Evolutionary conservation across 2,888 invertebrate genomes (phyloP), one percentile per base, ranked within the genome.

Genomic region (Rotaria magnacalcarata): DNA sequence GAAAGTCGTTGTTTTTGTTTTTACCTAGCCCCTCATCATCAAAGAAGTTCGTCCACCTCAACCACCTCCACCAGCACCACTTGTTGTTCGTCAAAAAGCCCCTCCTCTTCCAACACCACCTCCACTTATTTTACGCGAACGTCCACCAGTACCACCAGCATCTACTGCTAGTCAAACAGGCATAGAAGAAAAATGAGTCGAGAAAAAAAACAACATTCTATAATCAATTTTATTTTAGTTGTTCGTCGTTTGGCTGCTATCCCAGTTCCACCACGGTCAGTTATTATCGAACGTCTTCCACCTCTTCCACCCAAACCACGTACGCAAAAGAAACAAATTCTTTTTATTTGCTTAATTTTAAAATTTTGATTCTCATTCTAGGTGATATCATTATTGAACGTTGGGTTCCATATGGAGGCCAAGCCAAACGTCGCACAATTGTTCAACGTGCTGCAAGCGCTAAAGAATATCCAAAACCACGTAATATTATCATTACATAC

Each of bases 91-190:
- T 24, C 80, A 80, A 80, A 21, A 34, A 7, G 80, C 80, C 24
- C 80, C 80, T n/a, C 80, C 80, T 2, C 11, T 47, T 24, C 80
- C 80, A 24, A 10, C 11, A n/a, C 80, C 47, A 41, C 84, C 67
- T n/a, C 86, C 85, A n/a, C 74, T 86, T 54, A 67, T 86, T 19
- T 84, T 86, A 14, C 67, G 86, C 27, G 86, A 86, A 34, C 67
- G 84, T 54, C 86, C 86, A 21, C 86, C 86, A 43, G 14, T 11
- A 21, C 52, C 84, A 85, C 86, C 86, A 19, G 41, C 27, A 43
- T 24, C 54, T 10, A 24, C 85, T 52, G 85, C 67, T 56, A 54
- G 85, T 67, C 84, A 86, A 50, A 84, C 67, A n/a, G 75, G 84
- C 27, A 84, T 47, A 21, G 58, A 60, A 19, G 54, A 54, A 7